Evolutionary conservation across 2,797 vertebrate genomes (phyloP).

Genomic region (Epinephelus malabaricus): DNA sequence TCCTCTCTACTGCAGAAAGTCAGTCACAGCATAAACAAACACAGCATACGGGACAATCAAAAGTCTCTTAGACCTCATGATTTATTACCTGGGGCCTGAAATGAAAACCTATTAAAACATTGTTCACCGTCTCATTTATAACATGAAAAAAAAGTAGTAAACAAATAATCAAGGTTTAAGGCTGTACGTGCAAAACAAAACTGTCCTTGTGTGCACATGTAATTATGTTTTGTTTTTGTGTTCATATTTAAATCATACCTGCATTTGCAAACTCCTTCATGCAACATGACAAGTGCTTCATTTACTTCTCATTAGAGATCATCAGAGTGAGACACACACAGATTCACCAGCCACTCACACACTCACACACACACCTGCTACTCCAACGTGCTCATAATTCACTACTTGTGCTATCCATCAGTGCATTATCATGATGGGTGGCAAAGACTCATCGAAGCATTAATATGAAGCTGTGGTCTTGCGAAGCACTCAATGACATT

Average conservation of each 20-base stretch:
- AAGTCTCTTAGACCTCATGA: slow-evolving; percentile 8
- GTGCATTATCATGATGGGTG: slow-evolving; percentile 56
- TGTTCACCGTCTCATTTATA: slow-evolving; percentile 13
- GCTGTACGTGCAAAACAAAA: neutral
- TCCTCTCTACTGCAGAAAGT: neutral
- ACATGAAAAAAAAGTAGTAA: neutral
- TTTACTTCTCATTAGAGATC: slow-evolving; percentile 73
- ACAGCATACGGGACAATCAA: neutral
- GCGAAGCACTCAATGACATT: slow-evolving; percentile 63
- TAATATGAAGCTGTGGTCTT: slow-evolving; percentile 56
- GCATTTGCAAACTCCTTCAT: slow-evolving; percentile 41
- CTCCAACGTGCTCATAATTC: slow-evolving; percentile 43
- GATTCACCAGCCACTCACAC: neutral
- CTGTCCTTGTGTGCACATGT: slow-evolving; percentile 1
- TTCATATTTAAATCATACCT: slow-evolving; percentile 52
- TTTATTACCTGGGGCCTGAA: slow-evolving; percentile 8
- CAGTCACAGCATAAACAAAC: slow-evolving; percentile 3
- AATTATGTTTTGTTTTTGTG: slow-evolving; percentile 53
- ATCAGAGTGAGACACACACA: slow-evolving; percentile 58
- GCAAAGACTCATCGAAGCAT: slow-evolving; percentile 48
- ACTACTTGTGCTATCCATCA: slow-evolving; percentile 52
- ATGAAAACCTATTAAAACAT: slow-evolving; percentile 14
- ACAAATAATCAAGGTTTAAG: neutral
- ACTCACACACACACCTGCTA: slow-evolving; percentile 32
- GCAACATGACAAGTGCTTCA: slow-evolving; percentile 62